Base-by-base conservation (phyloP, 2,113 vertebrate genomes). In the Stegastes partitus region DNA sequence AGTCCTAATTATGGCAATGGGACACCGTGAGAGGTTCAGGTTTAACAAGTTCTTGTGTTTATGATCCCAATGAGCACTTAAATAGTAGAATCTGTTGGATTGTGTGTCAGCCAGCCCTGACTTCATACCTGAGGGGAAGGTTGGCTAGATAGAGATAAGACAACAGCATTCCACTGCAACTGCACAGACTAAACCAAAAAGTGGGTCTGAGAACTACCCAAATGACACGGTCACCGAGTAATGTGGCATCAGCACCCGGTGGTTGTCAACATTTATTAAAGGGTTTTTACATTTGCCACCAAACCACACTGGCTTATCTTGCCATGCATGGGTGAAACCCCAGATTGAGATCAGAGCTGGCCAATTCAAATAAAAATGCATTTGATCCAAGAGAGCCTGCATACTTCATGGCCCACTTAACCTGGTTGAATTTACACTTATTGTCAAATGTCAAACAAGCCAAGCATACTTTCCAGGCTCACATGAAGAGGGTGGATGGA, bases 61-160 rank as follows among this genome's bases (percentile, higher is more conserved):
- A 81, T 83, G 49, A 70, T 71, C 31, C 49, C 34, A 42, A 22
- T 34, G 51, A 65, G 57, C 25, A 49, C 55, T 50, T 76, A 76
- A 70, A 76, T 31, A 70, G 68, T 58, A 82, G 70, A 71, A 83
- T 85, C 49, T 49, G 72, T 75, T 74, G 54, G 67, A 74, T 55
- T 84, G 77, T 70, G 22, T 77, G 81, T 86, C 84, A 86, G 74
- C 72, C 70, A 73, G 42, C 56, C 42, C 59, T 54, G 53, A 77
- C 22, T 84, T 85, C 64, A 88, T 74, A 88, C 87, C 87, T 84
- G 78, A 90, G 69, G 70, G 59, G 19, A 77, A 61, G 45, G 59
- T 70, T 83, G 47, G 74, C 53, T 61, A 39, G 63, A 83, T 78
- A 56, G 54, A 82, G 79, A 87, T 78, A 84, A 84, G 55, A 81